These are phyloP conservation scores for Dolomedes plantarius DNA, from an alignment of 2,888 invertebrate species.

Conservation along the genomic window DNA sequence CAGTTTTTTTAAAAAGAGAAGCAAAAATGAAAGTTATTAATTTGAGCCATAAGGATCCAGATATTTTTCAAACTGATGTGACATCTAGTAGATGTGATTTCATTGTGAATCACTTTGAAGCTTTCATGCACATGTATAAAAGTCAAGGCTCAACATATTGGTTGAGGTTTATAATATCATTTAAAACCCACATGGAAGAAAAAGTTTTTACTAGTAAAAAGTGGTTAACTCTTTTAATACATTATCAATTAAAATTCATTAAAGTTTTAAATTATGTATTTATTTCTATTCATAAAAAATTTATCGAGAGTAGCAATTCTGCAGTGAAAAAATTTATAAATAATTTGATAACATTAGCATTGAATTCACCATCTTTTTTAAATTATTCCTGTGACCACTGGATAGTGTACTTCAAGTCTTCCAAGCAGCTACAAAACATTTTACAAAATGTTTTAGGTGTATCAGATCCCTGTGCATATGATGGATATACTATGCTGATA, in stretches of 20 bases:
- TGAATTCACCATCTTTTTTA: background rate
- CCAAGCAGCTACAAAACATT: background rate
- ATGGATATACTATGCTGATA: background rate
- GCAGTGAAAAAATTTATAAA: slow-evolving; percentile 21
- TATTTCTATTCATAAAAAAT: slow-evolving; percentile 42
- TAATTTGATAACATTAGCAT: slow-evolving; percentile 22
- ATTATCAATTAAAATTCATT: background rate
- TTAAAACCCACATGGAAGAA: slow-evolving; percentile 9
- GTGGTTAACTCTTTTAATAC: background rate
- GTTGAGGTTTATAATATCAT: slow-evolving; percentile 43
- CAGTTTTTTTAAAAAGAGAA: background rate
- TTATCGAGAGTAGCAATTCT: slow-evolving; percentile 20
- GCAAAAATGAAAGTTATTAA: slow-evolving; percentile 42
- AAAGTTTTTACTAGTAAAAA: background rate
- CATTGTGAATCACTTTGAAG: slow-evolving; percentile 16
- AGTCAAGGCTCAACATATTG: slow-evolving; percentile 45
- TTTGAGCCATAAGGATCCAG: slow-evolving; percentile 15
- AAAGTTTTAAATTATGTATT: slow-evolving; percentile 17
- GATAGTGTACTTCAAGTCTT: background rate
- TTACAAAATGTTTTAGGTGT: background rate
- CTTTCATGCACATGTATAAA: slow-evolving; percentile 52
- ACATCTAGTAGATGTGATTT: slow-evolving; percentile 12
- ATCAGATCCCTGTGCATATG: background rate
- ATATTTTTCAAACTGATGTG: slow-evolving; percentile 15
- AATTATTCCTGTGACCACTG: background rate